Evolutionary conservation across 2,113 vertebrate genomes (phyloP).

Genomic region (Seriola quinqueradiata): DNA sequence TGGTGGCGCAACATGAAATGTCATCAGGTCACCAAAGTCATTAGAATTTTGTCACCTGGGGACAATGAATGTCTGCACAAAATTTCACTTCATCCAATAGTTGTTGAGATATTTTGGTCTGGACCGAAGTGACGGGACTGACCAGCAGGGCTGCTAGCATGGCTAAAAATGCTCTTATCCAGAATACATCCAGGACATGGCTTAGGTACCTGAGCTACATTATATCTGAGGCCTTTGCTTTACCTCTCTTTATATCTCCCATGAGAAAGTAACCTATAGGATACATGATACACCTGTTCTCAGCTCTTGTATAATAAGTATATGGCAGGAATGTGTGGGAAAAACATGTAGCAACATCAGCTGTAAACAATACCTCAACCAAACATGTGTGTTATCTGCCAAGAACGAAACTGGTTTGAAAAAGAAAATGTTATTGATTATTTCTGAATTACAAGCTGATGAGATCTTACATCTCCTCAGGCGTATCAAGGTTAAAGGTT

Average conservation of each 20-base stretch:
- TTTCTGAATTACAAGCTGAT: not conserved
- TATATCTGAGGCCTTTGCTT: not conserved
- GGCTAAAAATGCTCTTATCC: not conserved
- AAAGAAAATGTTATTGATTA: not conserved
- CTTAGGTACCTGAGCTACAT: too few relatives aligned
- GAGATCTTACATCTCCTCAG: not conserved
- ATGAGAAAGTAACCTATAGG: constrained; percentile 40
- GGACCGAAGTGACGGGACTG: not conserved
- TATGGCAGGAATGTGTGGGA: constrained; percentile 72
- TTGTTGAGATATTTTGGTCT: not conserved
- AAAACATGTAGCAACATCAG: not conserved
- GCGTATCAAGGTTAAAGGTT: not conserved
- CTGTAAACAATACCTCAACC: constrained; percentile 18
- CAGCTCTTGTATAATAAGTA: constrained; percentile 7
- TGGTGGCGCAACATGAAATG: not conserved
- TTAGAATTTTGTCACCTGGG: not conserved
- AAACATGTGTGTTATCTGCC: not conserved
- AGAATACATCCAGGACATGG: not conserved
- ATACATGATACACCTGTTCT: constrained; percentile 64
- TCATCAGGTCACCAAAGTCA: not conserved
- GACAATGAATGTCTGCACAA: not conserved
- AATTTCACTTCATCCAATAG: not conserved
- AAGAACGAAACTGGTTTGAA: constrained; percentile 19
- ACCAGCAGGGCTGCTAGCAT: not conserved
- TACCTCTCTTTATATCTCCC: constrained; percentile 28